phyloP scores from a whole-genome alignment of 2,797 vertebrate genomes.

The Onychomys arenicola region DNA sequence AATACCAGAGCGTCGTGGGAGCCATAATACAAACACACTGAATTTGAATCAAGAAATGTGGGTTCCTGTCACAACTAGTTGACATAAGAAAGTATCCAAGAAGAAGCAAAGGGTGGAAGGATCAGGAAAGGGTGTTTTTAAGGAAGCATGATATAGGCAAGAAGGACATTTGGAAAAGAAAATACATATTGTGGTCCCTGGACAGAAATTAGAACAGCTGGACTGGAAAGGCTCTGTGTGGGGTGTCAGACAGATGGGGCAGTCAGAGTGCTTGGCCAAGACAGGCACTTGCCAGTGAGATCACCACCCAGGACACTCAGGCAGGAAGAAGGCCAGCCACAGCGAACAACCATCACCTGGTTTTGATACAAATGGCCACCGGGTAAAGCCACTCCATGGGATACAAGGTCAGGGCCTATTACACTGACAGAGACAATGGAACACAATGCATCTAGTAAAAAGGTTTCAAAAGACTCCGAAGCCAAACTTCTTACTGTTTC shows the following conservation, averaged over 20 bases:
- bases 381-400: not conserved
- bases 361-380: not conserved
- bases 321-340: not conserved
- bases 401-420: not conserved
- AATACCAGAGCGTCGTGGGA: not conserved
- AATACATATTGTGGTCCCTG: not conserved
- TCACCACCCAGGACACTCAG: rapidly evolving
- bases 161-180: not conserved
- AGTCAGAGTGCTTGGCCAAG: not conserved
- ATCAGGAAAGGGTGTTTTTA: not conserved
- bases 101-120: not conserved
- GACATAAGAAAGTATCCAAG: not conserved
- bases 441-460: not conserved
- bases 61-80: slow-evolving; percentile 77
- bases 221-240: not conserved
- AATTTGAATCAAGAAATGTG: slow-evolving; percentile 66
- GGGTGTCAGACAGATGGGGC: not conserved
- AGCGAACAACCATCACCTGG: not conserved
- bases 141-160: not conserved
- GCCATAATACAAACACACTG: not conserved
- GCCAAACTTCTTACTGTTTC: not conserved
- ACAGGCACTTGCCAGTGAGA: rapidly evolving
- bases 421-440: not conserved
- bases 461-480: not conserved
- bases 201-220: not conserved